Percentiles rank a stretch among this genome's conserved stretches.
phyloP scores from a whole-genome alignment of 2,888 invertebrate genomes.

The Meloe dianella region DNA sequence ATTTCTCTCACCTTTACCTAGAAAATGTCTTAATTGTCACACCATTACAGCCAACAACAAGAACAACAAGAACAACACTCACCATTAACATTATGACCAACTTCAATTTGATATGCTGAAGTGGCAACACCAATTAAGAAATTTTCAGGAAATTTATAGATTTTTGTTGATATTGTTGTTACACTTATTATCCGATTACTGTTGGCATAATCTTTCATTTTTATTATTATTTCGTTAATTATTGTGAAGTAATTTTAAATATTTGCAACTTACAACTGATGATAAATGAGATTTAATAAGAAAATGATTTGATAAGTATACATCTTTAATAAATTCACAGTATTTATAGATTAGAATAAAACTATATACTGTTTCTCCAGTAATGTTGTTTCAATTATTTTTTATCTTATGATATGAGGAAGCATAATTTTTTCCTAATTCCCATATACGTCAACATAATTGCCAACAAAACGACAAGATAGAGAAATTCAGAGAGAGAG shows the following conservation, averaged over 20 bases:
- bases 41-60: no score
- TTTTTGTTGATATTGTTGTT: constrained; percentile 9
- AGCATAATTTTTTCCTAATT: background rate
- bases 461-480: no score
- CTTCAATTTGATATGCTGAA: constrained; percentile 69
- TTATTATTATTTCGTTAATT: background rate
- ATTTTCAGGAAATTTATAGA: constrained; percentile 61
- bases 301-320: background rate
- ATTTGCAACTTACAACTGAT: constrained; percentile 2
- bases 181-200: constrained; percentile 19
- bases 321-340: background rate
- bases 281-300: background rate
- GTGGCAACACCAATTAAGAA: constrained; percentile 69
- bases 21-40: no score
- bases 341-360: background rate
- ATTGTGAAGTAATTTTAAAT: no score
- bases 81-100: constrained; percentile 63
- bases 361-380: background rate
- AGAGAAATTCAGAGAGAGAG: no score
- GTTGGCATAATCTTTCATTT: background rate
- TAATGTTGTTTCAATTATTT: background rate
- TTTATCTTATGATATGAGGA: background rate
- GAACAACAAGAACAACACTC: no score
- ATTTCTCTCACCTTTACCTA: constrained; percentile 71
- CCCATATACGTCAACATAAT: no score